Conservation (phyloP, 2,888 invertebrate genomes). For the Agrotis clavis region DNA sequence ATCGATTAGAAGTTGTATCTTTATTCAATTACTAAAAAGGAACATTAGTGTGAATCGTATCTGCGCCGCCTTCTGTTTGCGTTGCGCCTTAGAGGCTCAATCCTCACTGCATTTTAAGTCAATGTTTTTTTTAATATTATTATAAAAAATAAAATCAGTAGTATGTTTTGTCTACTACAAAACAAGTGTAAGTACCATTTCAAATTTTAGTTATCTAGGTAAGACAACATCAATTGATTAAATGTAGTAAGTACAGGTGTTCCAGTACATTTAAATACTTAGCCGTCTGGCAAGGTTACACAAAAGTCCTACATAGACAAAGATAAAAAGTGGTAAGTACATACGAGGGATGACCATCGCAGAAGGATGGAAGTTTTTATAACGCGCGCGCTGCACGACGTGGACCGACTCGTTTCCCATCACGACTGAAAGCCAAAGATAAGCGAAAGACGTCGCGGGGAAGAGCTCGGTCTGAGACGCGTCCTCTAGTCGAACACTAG, state of each 20-base stretch:
- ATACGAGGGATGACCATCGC: slow-evolving; percentile 6
- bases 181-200: slow-evolving; percentile 31
- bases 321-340: slow-evolving; percentile 24
- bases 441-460: slow-evolving; percentile 16
- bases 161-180: slow-evolving; percentile 12
- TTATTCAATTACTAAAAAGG: slow-evolving; percentile 49
- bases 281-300: slow-evolving; percentile 33
- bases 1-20: slow-evolving; percentile 22
- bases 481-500: slow-evolving; percentile 45
- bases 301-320: slow-evolving; percentile 27
- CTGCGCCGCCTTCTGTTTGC: no score
- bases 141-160: slow-evolving; percentile 45
- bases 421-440: slow-evolving; percentile 23
- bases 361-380: slow-evolving; percentile 31
- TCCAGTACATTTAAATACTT: slow-evolving; percentile 51
- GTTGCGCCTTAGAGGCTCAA: slow-evolving; percentile 11
- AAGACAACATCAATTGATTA: slow-evolving; percentile 47
- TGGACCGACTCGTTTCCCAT: slow-evolving; percentile 4
- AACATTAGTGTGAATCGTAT: slow-evolving; percentile 47
- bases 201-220: slow-evolving; percentile 9
- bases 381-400: slow-evolving; percentile 45
- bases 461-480: slow-evolving; percentile 3
- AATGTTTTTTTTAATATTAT: slow-evolving; percentile 31
- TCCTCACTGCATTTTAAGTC: slow-evolving; percentile 18
- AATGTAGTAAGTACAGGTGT: slow-evolving; percentile 45